Evolutionary conservation across 1,140 invertebrate genomes (phyloP).

Genomic region (Venturia canescens): DNA sequence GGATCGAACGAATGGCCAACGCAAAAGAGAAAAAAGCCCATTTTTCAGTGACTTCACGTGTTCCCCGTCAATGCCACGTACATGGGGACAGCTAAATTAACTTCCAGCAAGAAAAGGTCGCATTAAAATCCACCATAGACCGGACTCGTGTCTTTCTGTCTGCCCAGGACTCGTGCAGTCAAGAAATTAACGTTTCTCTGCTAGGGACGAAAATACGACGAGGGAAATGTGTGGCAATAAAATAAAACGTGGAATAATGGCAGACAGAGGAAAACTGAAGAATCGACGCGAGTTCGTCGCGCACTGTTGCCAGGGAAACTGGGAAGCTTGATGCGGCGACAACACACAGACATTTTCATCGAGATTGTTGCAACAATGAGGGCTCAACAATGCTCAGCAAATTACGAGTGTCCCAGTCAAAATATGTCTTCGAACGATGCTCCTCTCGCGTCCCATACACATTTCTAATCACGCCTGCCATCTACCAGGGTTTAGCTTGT

Average conservation of each 20-base stretch:
- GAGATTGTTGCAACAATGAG: slow-evolving; percentile 63
- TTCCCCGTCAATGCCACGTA: background rate
- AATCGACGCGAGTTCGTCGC: slow-evolving; percentile 18
- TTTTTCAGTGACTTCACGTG: too few relatives aligned
- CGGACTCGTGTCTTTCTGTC: too few relatives aligned
- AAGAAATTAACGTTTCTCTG: too few relatives aligned
- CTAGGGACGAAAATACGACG: background rate
- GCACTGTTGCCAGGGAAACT: background rate
- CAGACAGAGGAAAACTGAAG: slow-evolving; percentile 4
- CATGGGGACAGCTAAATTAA: background rate
- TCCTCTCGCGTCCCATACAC: slow-evolving; percentile 44
- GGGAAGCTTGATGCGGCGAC: slow-evolving; percentile 30
- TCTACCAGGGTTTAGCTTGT: slow-evolving; percentile 56
- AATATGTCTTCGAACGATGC: slow-evolving; percentile 62
- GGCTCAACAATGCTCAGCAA: slow-evolving; percentile 69
- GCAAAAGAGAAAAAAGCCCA: background rate
- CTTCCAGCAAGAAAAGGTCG: background rate
- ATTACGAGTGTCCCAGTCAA: slow-evolving; percentile 73
- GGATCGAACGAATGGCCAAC: background rate
- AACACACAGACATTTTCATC: slow-evolving; percentile 48
- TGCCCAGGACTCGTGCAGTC: too few relatives aligned
- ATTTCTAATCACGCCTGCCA: slow-evolving; percentile 65
- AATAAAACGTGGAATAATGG: background rate
- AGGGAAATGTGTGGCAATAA: slow-evolving; percentile 17
- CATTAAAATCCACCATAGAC: too few relatives aligned